A percentile compares a stretch with the other conserved stretches of the same genome.
These are phyloP conservation scores for Onychostoma macrolepis DNA, from an alignment of 2,113 vertebrate genomes.

Conservation along the genomic window DNA sequence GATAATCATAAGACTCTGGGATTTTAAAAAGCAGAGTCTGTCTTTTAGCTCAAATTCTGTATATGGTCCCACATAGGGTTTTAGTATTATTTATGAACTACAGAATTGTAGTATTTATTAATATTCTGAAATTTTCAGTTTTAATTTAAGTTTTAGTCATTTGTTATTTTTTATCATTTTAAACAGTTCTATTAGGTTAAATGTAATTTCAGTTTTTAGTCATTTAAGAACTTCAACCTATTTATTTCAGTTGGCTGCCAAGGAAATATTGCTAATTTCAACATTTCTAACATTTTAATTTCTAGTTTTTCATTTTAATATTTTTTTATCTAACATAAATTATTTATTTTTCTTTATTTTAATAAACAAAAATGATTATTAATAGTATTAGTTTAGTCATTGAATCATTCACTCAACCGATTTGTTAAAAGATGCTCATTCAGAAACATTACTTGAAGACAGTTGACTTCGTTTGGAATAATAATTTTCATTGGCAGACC, in stretches of 20 bases:
- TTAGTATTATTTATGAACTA: not conserved
- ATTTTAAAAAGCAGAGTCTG: conserved; percentile 40
- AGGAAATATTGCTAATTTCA: not conserved
- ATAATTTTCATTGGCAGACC: not conserved
- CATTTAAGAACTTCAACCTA: not conserved
- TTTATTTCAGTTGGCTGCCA: not conserved
- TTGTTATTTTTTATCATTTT: not conserved
- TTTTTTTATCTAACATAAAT: too few relatives aligned
- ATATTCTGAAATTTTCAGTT: not conserved
- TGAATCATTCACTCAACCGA: not conserved
- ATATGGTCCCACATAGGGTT: conserved; percentile 15
- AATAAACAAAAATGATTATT: too few relatives aligned
- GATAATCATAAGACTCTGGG: conserved; percentile 32
- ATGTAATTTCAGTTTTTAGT: not conserved
- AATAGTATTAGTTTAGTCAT: not conserved
- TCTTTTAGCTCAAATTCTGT: conserved; percentile 26
- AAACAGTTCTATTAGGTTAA: not conserved
- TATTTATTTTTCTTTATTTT: too few relatives aligned
- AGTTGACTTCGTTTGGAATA: not conserved
- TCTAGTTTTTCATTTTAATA: too few relatives aligned
- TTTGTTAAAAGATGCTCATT: not conserved
- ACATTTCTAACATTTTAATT: too few relatives aligned
- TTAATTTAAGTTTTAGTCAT: not conserved
- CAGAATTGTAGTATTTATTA: not conserved
- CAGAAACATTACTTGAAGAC: not conserved